These are phyloP conservation scores for Drosophila heteroneura DNA, from an alignment of 2,888 invertebrate genomes.

Conservation along the genomic window DNA sequence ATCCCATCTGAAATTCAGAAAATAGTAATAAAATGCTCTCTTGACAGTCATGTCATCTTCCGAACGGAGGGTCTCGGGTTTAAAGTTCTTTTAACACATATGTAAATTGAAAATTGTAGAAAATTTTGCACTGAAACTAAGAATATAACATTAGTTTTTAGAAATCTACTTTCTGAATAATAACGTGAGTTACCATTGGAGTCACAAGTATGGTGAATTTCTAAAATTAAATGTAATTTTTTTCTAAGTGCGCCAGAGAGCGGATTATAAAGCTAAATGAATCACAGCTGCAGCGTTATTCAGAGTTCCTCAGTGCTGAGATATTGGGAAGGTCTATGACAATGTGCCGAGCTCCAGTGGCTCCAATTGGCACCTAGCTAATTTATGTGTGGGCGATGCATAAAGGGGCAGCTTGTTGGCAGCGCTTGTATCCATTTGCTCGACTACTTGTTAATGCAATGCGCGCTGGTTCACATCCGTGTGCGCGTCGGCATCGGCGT, in stretches of 20 bases:
- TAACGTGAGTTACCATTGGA: neutral
- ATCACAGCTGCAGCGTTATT: conserved; percentile 44
- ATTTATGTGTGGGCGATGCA: conserved; percentile 52
- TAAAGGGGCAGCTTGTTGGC: conserved; percentile 26
- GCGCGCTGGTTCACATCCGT: conserved; percentile 30
- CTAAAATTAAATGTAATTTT: neutral
- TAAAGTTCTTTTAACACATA: neutral
- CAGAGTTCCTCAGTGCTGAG: conserved; percentile 58
- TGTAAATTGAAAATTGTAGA: neutral
- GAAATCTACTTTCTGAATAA: neutral
- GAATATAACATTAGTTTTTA: no score
- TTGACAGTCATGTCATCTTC: neutral
- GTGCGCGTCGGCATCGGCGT: conserved; percentile 30
- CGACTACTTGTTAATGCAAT: conserved; percentile 78
- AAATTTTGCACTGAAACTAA: neutral
- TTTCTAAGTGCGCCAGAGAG: conserved; percentile 37
- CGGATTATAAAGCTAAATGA: conserved; percentile 39
- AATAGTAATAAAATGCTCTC: neutral
- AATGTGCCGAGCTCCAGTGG: conserved; percentile 57
- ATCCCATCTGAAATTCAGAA: no score
- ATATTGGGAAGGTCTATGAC: conserved; percentile 69
- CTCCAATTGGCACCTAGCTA: conserved; percentile 30
- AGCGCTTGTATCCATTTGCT: conserved; percentile 72
- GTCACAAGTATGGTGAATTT: neutral
- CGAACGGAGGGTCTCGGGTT: neutral